Evolutionary conservation across 2,888 invertebrate genomes (phyloP).

Genomic region (Parnassius glacialis): DNA sequence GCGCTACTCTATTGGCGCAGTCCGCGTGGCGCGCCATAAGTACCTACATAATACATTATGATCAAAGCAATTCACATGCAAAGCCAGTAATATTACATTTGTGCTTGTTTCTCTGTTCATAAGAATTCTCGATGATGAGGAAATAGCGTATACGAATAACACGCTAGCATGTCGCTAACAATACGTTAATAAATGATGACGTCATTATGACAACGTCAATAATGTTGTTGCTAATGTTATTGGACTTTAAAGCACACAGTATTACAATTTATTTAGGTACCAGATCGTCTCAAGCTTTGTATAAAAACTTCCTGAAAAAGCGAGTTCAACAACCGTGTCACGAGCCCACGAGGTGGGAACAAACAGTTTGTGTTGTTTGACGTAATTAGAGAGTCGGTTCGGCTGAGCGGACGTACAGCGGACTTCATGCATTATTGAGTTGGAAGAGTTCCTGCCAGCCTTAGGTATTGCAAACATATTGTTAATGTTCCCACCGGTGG

Average conservation of each 20-base stretch:
- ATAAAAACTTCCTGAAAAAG: conserved; percentile 16
- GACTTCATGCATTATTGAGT: conserved; percentile 68
- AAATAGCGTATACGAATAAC: conserved; percentile 64
- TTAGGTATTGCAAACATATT: conserved; percentile 58
- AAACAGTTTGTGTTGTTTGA: conserved; percentile 49
- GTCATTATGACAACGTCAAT: conserved; percentile 45
- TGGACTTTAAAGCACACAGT: conserved; percentile 41
- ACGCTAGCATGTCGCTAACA: conserved; percentile 51
- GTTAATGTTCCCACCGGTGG: conserved; percentile 66
- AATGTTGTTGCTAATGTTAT: conserved; percentile 4
- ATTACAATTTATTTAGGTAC: conserved; percentile 42
- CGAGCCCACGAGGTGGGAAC: conserved; percentile 53
- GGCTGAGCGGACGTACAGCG: conserved; percentile 49
- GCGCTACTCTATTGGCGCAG: conserved; percentile 35
- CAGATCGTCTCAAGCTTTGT: too few relatives aligned
- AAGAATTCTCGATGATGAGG: conserved; percentile 60
- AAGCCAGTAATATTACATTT: conserved; percentile 32
- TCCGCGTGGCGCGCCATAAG: conserved; percentile 52
- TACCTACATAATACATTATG: conserved; percentile 33
- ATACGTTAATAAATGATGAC: conserved; percentile 51
- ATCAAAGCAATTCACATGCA: conserved; percentile 52
- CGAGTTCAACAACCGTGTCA: conserved; percentile 64
- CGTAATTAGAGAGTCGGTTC: conserved; percentile 59
- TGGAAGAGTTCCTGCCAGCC: conserved; percentile 45
- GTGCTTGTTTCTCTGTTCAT: conserved; percentile 36